Evolutionary conservation across 2,888 invertebrate genomes (phyloP).

Genomic region (Sminthurinus aureus): DNA sequence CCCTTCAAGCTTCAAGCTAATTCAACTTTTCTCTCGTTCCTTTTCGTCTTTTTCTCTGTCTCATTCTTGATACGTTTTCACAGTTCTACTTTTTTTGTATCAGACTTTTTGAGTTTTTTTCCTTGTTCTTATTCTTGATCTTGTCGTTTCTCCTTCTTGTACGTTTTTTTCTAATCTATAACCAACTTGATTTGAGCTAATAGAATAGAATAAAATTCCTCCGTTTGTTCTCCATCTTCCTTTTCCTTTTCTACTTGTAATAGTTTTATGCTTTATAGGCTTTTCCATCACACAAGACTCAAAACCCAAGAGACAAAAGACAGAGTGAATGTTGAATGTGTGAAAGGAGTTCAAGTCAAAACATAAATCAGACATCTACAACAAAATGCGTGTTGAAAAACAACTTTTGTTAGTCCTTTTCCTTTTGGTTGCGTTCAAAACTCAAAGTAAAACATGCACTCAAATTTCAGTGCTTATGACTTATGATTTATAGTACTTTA

Average conservation of each 20-base stretch:
- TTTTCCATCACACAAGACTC: not conserved
- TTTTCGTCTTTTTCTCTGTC: no score
- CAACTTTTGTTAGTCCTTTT: slow-evolving; percentile 7
- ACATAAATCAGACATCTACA: not conserved
- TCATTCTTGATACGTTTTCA: slow-evolving; percentile 47
- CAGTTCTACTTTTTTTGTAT: slow-evolving; percentile 40
- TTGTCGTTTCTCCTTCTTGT: not conserved
- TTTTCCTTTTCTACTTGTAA: not conserved
- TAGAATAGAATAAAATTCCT: slow-evolving; percentile 34
- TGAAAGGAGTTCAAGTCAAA: not conserved
- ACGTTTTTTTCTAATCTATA: slow-evolving; percentile 19
- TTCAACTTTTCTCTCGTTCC: slow-evolving; percentile 38
- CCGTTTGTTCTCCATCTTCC: slow-evolving; percentile 11
- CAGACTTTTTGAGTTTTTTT: slow-evolving; percentile 28
- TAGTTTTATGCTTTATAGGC: slow-evolving; percentile 1
- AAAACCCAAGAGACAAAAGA: slow-evolving; percentile 14
- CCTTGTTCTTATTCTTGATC: not conserved
- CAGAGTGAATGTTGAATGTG: not conserved
- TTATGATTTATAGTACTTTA: no score
- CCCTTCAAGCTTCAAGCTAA: slow-evolving; percentile 32
- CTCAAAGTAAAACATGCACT: no score
- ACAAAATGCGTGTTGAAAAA: not conserved
- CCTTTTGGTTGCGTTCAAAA: not conserved
- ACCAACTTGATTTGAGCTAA: slow-evolving; percentile 33
- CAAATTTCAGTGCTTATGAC: no score